Conservation (phyloP, 2,797 vertebrate species). For the Benthosema pterotum region DNA sequence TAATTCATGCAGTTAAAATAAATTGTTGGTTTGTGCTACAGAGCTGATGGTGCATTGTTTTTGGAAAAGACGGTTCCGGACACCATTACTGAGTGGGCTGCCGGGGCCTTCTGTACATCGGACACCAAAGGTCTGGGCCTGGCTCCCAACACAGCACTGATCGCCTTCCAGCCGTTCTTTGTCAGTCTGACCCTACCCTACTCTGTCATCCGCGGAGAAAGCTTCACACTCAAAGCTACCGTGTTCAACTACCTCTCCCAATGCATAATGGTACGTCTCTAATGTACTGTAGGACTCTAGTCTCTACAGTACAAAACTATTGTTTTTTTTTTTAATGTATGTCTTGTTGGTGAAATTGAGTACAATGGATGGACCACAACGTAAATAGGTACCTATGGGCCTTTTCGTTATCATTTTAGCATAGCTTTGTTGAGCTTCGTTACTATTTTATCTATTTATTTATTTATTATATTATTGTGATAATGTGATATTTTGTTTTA, state of each 20-base stretch:
- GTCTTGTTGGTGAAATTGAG: too few species aligned
- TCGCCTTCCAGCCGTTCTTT: constrained; percentile 89
- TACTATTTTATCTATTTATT: too few species aligned
- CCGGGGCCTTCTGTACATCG: constrained; percentile 82
- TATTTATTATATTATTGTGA: too few species aligned
- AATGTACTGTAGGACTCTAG: too few species aligned
- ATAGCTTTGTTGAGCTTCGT: too few species aligned
- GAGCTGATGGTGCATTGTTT: constrained; percentile 48
- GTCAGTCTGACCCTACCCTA: constrained; percentile 86
- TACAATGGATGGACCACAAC: too few species aligned
- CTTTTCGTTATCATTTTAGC: too few species aligned
- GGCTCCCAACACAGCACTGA: constrained; percentile 69
- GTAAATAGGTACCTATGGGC: too few species aligned
- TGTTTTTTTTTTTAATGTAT: too few species aligned
- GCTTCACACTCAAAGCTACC: constrained; percentile 83
- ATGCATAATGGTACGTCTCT: constrained; percentile 84
- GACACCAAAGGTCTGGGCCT: constrained; percentile 83
- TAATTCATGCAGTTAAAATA: too few species aligned
- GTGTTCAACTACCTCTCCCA: constrained; percentile 84
- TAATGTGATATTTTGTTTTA: too few species aligned
- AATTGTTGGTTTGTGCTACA: constrained; percentile 35
- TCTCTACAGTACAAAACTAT: too few species aligned
- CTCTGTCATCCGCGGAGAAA: constrained; percentile 87
- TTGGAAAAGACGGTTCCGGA: constrained; percentile 77
- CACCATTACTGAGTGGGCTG: constrained; percentile 84